Percentiles rank a stretch among this genome's conserved stretches.
phyloP scores from a whole-genome alignment of 2,113 vertebrate genomes.

The Tragelaphus scriptus region DNA sequence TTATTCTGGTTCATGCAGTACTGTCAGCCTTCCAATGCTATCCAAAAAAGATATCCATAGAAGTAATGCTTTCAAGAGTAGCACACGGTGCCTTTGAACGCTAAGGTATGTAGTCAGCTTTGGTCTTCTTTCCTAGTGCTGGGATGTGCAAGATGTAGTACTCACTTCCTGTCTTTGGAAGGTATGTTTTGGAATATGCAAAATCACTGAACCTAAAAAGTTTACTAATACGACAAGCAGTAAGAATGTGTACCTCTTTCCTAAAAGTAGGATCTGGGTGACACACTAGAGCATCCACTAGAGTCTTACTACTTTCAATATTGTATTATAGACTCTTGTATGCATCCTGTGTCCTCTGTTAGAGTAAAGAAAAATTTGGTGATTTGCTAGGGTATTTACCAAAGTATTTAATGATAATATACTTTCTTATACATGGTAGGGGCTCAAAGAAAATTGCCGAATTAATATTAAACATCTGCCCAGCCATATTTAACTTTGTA shows the following conservation, averaged over 20 bases:
- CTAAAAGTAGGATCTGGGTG: neutral
- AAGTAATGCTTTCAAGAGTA: neutral
- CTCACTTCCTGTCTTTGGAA: neutral
- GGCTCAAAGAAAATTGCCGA: neutral
- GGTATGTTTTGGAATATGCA: neutral
- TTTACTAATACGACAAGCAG: neutral
- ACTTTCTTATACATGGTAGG: neutral
- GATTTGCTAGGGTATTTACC: neutral
- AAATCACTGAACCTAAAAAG: neutral
- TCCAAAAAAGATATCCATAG: neutral
- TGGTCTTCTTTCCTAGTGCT: neutral
- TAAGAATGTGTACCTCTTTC: neutral
- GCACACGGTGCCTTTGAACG: neutral
- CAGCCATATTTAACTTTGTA: neutral
- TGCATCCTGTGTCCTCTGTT: neutral
- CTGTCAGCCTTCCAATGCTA: neutral
- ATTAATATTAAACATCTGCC: neutral
- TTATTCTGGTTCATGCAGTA: neutral
- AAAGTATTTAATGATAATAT: neutral
- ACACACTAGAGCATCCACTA: no score
- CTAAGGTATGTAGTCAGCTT: neutral
- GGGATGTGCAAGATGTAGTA: neutral
- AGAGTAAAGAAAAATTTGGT: neutral
- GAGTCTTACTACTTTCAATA: neutral
- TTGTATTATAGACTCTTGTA: neutral